Base-by-base conservation (phyloP, 2,113 vertebrate species). In the Zosterops borbonicus region DNA sequence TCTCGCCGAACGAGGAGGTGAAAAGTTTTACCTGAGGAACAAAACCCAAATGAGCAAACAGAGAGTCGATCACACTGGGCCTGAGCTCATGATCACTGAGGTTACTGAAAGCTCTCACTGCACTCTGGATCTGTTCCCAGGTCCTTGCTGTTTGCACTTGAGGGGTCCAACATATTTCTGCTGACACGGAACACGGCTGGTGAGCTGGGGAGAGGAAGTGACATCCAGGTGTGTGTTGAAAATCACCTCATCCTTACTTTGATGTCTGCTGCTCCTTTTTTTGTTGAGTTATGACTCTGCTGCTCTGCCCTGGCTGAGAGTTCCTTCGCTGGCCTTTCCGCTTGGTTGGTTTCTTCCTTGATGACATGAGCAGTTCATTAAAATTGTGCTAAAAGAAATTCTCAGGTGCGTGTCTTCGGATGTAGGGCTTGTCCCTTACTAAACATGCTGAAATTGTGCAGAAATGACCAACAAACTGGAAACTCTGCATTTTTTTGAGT, bases 11-110 rank as follows among this genome's bases (percentile, higher is more conserved):
- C 0, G 11, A 78, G 81, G 89, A 95, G 93, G 94, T 83, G 73
- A 97, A 97, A 95, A 83, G 44, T 90, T 97, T 96, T 77, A 97
- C 95, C 95, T 96, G 93, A 89, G 92, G 95, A 97, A 95, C 91
- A 94, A 96, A 96, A 85, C 80, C 76, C 96, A 83, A 78, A 71
- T 15, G 74, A 92, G 71, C 56, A 92, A 80, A 84, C 52, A 71
- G 29, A 87, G 79, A 70, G 44, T 77, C 47, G 3, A 6, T 83
- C 47, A 67, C 79, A 9, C 41, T 13, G 19, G 58, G 59, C 62
- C 70, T 58, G 52, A 85, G 95, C 83, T 96, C 73, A 28, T 41
- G 90, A 94, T 88, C 83, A 37, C 70, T 13, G 9, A 5, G 1
- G 95, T 83, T 94, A 94, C 62, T 94, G 94, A 96, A 96, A 95